Percentiles rank a stretch among this genome's conserved stretches.
Evolutionary conservation across 1,140 invertebrate species (phyloP).

Genomic region (Phenacoccus solenopsis): DNA sequence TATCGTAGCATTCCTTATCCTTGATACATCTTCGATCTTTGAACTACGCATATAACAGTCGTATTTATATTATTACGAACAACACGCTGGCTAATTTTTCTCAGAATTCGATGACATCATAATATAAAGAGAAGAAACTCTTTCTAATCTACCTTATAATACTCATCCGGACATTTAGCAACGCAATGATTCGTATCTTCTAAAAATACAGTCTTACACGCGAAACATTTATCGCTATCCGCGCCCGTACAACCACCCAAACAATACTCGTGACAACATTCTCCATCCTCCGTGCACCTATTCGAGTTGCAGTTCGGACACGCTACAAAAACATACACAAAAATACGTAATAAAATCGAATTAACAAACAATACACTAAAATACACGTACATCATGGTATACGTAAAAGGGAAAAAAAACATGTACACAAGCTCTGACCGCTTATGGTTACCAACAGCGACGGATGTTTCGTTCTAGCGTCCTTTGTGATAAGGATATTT

Average conservation of each 20-base stretch:
- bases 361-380: not conserved
- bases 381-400: not conserved
- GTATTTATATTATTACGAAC: conserved; percentile 27
- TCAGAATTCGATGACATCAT: too few species aligned
- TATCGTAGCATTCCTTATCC: conserved; percentile 52
- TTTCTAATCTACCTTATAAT: conserved; percentile 40
- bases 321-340: conserved; percentile 35
- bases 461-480: not conserved
- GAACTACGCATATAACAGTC: conserved; percentile 35
- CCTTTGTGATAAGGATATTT: not conserved
- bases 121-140: not conserved
- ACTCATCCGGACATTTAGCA: conserved; percentile 50
- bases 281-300: conserved; percentile 40
- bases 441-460: not conserved
- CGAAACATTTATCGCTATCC: conserved; percentile 46
- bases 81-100: conserved; percentile 12
- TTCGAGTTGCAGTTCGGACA: conserved; percentile 39
- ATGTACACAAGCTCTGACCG: not conserved
- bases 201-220: conserved; percentile 54
- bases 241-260: conserved; percentile 62
- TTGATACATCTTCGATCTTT: conserved; percentile 61
- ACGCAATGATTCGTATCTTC: conserved; percentile 43
- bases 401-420: not conserved
- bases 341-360: too few species aligned
- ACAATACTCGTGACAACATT: conserved; percentile 68